A percentile compares a stretch with the other conserved stretches of the same genome.
Evolutionary conservation across 2,797 vertebrate genomes (phyloP).

Genomic region (Schizopygopsis pylzovi): DNA sequence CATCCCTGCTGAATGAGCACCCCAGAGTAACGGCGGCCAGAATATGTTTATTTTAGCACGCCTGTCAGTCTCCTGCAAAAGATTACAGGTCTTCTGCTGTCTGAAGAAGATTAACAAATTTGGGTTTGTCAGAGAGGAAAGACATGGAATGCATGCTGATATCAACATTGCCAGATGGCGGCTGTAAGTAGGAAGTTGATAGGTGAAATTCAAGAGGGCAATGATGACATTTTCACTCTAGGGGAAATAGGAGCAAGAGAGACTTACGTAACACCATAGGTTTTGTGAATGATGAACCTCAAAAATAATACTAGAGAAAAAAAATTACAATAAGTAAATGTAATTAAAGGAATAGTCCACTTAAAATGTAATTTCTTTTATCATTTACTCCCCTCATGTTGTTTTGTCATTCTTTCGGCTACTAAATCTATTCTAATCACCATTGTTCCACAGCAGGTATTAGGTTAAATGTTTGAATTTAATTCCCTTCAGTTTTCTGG

Average conservation of each 20-base stretch:
- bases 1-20: conserved; percentile 35
- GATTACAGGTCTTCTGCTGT: conserved; percentile 58
- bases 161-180: conserved; percentile 73
- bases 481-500: conserved; percentile 60
- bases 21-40: conserved; percentile 33
- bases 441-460: conserved; percentile 9
- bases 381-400: neutral
- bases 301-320: neutral
- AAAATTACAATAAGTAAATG: neutral
- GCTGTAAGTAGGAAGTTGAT: conserved; percentile 69
- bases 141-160: conserved; percentile 52
- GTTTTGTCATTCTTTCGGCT: neutral
- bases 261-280: conserved; percentile 2
- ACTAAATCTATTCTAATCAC: neutral
- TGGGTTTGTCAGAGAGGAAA: conserved; percentile 49
- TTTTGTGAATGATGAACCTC: neutral
- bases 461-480: conserved; percentile 59
- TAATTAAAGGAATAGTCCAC: neutral
- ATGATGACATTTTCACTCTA: conserved; percentile 57
- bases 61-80: conserved; percentile 56
- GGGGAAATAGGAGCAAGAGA: conserved; percentile 40
- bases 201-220: conserved; percentile 64
- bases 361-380: neutral
- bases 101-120: conserved; percentile 65
- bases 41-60: conserved; percentile 64